Conservation (phyloP, 2,113 vertebrate species). For the Eulacestoma nigropectus region DNA sequence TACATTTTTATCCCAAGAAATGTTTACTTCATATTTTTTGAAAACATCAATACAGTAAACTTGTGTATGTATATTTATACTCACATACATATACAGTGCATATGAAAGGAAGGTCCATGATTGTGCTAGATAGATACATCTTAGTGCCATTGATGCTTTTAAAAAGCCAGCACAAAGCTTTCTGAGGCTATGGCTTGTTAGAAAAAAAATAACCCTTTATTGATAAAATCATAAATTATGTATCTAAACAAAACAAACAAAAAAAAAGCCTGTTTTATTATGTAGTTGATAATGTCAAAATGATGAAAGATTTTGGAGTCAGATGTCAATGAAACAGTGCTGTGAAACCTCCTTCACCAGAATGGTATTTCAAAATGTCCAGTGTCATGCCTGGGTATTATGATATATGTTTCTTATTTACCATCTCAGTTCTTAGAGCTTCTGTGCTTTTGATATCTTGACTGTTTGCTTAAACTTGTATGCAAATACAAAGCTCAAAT, state of each 20-base stretch:
- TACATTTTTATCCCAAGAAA: neutral
- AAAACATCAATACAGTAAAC: neutral
- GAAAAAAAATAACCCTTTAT: neutral
- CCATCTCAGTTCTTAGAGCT: neutral
- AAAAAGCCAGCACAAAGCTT: constrained; percentile 13
- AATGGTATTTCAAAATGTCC: neutral
- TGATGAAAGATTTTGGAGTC: constrained; percentile 29
- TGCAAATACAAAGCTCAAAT: constrained; percentile 32
- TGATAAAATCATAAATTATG: constrained; percentile 50
- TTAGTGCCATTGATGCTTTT: neutral
- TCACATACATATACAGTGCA: neutral
- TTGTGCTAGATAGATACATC: neutral
- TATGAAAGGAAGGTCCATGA: neutral
- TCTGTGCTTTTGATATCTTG: constrained; percentile 13
- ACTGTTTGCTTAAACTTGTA: constrained; percentile 40
- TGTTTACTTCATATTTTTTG: neutral
- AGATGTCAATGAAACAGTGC: neutral
- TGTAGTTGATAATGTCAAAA: neutral
- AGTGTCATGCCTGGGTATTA: neutral
- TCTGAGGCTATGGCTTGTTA: neutral
- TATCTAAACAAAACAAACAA: constrained; percentile 14
- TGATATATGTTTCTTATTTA: constrained; percentile 45
- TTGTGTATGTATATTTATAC: neutral
- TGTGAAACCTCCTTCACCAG: neutral
- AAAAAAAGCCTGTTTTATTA: neutral